Base-by-base conservation (phyloP, 2,113 vertebrate species). In the Entomyzon cyanotis region DNA sequence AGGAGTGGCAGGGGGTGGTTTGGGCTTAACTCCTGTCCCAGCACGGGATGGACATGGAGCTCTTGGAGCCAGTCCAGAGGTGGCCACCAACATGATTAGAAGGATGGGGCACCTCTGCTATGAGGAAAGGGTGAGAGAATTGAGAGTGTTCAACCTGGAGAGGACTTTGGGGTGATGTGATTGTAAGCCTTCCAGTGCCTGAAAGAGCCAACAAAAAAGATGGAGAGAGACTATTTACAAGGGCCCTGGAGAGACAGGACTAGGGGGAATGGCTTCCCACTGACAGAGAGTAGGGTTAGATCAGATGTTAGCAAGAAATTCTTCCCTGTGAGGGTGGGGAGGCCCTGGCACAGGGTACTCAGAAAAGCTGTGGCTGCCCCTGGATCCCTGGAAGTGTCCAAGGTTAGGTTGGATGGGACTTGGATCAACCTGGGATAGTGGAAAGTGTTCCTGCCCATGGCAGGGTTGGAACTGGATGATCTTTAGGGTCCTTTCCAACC, bases 271-370 rank as follows among this genome's bases (percentile, higher is more conserved):
- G 39, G 41, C 7, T 35, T 41, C n/a, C 41, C 5, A 47, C 20
- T 83, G n/a, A 30, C 12, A 53, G 55, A 83, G 11, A 44, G 30
- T 20, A 62, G 30, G 4, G 5, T 49, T 55, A 47, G 35, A 27
- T 42, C 0, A 1, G 30, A 27, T 35, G 9, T 5, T 47, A 13
- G 41, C 16, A 23, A 69, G 11, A 47, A 69, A 42, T 35, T 41
- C 30, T 53, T n/a, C n/a, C 15, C 7, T 35, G 5, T 62, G 41
- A 55, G 47, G 25, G 3, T 0, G 1, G 2, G 1, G 24, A 55
- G 3, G 9, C 30, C 39, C n/a, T 83, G 30, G 79, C 25, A 83
- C 25, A 27, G 21, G 41, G 0, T 47, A 3, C 21, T 11, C 47
- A 42, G 30, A 49, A 31, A 9, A 62, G 55, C 70, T 83, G 78